Evolutionary conservation across 2,888 invertebrate species (phyloP).

Genomic region (Nomada hirtipes): DNA sequence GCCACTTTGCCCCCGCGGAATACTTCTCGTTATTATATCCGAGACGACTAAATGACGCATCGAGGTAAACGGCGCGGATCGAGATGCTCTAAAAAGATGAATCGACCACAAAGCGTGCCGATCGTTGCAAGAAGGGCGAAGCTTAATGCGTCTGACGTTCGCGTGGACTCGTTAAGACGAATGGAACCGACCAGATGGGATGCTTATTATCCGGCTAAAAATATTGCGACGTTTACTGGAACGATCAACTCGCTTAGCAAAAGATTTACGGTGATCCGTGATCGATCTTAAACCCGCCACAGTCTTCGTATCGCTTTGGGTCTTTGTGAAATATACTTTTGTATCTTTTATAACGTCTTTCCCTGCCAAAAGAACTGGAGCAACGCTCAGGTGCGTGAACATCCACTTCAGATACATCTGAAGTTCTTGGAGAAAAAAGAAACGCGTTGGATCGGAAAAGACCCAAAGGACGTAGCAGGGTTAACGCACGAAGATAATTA

Average conservation of each 20-base stretch:
- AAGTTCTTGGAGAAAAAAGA: too few species aligned
- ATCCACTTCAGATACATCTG: too few species aligned
- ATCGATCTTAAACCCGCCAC: background rate
- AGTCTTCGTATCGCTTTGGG: background rate
- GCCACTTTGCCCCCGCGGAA: background rate
- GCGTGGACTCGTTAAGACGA: constrained; percentile 30
- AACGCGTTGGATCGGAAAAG: too few species aligned
- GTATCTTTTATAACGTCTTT: too few species aligned
- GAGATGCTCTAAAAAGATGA: constrained; percentile 66
- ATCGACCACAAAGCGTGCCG: constrained; percentile 20
- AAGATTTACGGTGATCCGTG: background rate
- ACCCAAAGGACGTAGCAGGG: too few species aligned
- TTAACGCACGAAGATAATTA: background rate
- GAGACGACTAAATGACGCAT: constrained; percentile 15
- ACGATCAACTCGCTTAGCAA: background rate
- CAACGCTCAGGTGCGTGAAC: too few species aligned
- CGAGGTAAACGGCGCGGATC: constrained; percentile 44
- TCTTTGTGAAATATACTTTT: too few species aligned
- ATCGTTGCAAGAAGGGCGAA: constrained; percentile 34
- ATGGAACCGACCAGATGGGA: constrained; percentile 46
- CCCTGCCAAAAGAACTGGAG: too few species aligned
- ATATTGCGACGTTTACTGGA: constrained; percentile 26
- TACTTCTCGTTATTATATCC: constrained; percentile 3
- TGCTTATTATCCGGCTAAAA: constrained; percentile 47
- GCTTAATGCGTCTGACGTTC: constrained; percentile 41